Evolutionary conservation across 2,888 invertebrate genomes (phyloP), one percentile per base, ranked within the genome.

Genomic region (Eupithecia inturbata): DNA sequence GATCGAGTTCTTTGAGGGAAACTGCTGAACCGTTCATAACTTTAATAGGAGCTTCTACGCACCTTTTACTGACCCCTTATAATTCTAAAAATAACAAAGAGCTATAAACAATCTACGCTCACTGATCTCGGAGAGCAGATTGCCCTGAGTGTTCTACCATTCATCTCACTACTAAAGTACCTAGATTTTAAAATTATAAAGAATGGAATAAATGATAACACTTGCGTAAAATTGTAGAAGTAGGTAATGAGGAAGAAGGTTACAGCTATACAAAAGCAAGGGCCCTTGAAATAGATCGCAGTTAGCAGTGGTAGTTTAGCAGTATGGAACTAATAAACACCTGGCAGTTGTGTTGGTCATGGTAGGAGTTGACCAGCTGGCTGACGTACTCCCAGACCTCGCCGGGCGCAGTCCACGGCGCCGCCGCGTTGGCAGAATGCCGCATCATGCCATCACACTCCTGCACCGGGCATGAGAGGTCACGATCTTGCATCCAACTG

Each of bases 371-470:
- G 87, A 96, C 95, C 79, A 96, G 93, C 84, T 95, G 95, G 88
- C 95, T 96, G 88, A 96, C 96, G 86, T 95, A 96, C 91, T 96
- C 96, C 96, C 96, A 96, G 81, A 96, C 95, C 83, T 95, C 95
- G 82, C 95, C 95, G 82, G 95, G 95, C 86, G 89, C 95, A 81
- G 90, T 93, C 95, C 90, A 95, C 82, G 92, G 89, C 81, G 92
- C 91, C 78, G 90, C 88, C 80, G 92, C 88, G 77, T 87, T 91
- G 77, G 92, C 92, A 81, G 88, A 91, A 90, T 92, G 95, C 90
- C 91, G 92, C 94, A 92, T 95, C 95, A 91, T 95, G 90, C 92
- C 95, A 91, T 90, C 86, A 90, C 94, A 85, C 75, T 75, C 72
- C 69, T 68, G 73, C 73, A 72, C 80, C 62, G 73, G 75, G 64